phyloP scores from a whole-genome alignment of 2,797 vertebrate genomes.

The Echiichthys vipera region DNA sequence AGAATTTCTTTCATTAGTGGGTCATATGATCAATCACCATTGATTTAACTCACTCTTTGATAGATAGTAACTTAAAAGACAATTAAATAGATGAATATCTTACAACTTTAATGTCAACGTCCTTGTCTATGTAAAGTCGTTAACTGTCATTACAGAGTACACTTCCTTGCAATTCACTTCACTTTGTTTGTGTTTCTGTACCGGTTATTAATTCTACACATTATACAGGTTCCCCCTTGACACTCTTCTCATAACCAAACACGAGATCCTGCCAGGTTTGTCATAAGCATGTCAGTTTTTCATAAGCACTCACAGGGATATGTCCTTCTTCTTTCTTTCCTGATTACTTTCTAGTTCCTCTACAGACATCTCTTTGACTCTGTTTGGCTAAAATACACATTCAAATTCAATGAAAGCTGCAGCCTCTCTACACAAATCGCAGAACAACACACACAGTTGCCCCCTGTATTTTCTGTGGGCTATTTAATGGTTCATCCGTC shows the following conservation, averaged over 20 bases:
- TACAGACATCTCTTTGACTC: slow-evolving; percentile 42
- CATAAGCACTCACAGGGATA: slow-evolving; percentile 39
- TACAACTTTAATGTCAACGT: too few species aligned
- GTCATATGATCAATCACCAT: too few species aligned
- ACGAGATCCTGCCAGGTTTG: too few species aligned
- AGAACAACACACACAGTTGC: slow-evolving; percentile 51
- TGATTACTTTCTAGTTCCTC: slow-evolving; percentile 28
- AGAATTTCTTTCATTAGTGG: too few species aligned
- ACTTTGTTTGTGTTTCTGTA: slow-evolving; percentile 33
- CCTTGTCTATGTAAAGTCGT: neutral
- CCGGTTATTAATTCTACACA: slow-evolving; percentile 45
- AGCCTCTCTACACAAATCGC: slow-evolving; percentile 24
- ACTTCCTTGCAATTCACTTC: neutral
- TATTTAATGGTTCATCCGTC: slow-evolving; percentile 63
- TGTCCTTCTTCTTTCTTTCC: slow-evolving; percentile 31
- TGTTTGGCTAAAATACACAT: slow-evolving; percentile 47
- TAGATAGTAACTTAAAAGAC: too few species aligned
- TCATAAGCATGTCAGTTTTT: slow-evolving; percentile 46
- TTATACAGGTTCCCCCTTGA: slow-evolving; percentile 43
- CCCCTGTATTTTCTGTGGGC: slow-evolving; percentile 55
- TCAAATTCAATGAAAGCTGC: slow-evolving; percentile 35
- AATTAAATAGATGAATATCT: too few species aligned
- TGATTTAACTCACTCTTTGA: too few species aligned
- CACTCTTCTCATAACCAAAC: too few species aligned
- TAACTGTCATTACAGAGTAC: neutral